Base-by-base conservation (phyloP, 2,113 vertebrate genomes). In the Percina caprodes region DNA sequence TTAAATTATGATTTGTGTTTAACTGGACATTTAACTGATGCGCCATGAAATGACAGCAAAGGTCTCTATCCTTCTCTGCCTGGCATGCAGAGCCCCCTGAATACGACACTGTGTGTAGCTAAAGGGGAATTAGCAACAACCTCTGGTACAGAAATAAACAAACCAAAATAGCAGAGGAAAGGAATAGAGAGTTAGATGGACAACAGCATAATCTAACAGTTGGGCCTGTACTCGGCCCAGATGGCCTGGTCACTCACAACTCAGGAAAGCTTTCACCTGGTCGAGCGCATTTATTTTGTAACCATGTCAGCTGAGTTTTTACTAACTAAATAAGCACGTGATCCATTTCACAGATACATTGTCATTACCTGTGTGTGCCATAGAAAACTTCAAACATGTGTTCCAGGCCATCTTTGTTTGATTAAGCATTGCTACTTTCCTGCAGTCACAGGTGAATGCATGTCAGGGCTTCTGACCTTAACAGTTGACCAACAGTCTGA, bases 81-180 rank as follows among this genome's bases (percentile, higher is more conserved):
- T 6, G 18, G 4, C 59, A 78, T 60, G 58, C 52, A 14, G 1
- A 73, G 70, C 71, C 67, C 42, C 14, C 24, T 54, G 75, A 91
- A 93, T 74, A 68, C 77, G 90, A 93, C 77, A 87, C 88, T 72
- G 74, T 80, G 79, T 77, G 71, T 77, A 75, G 77, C 86, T 82
- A 60, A 88, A 87, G 46, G 54, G 78, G 61, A 88, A 92, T 91
- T 89, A 91, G 51, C 71, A 83, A 90, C 91, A 94, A 91, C 23
- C 84, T 70, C 55, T 73, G 55, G 72, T 82, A 77, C 89, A 74
- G 83, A 93, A 94, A 94, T 94, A 94, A 82, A 78, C 63, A 33
- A 69, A 74, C 82, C 67, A 35, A 91, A 92, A 94, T 94, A 95
- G 89, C 83, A 55, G 52, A 79, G 75, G 86, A 91, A 82, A 70